phyloP scores from a whole-genome alignment of 1,140 invertebrate species.

The Nasonia longicornis region DNA sequence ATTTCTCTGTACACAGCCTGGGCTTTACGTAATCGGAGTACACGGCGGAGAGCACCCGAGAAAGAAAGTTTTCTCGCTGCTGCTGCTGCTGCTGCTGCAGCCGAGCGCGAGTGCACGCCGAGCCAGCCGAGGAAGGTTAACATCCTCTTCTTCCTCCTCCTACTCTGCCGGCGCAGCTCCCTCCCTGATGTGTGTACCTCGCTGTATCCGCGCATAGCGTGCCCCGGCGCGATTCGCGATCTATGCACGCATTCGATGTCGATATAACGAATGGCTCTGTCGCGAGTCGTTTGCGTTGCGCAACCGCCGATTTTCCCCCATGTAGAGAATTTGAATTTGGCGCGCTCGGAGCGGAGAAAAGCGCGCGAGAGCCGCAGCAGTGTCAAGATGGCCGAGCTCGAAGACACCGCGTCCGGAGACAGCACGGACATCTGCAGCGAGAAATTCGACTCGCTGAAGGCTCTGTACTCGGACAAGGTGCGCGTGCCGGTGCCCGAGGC shows the following conservation, averaged over 20 bases:
- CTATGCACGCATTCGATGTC: neutral
- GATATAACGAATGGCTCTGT: neutral
- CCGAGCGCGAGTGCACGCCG: neutral
- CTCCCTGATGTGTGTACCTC: neutral
- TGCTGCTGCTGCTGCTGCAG: neutral
- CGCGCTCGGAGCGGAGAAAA: neutral
- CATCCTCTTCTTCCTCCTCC: slow-evolving; percentile 54
- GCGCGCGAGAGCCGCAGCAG: neutral
- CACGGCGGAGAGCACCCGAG: slow-evolving; percentile 9
- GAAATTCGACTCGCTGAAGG: slow-evolving; percentile 77
- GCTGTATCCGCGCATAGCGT: neutral
- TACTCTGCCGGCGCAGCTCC: neutral
- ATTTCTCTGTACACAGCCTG: slow-evolving; percentile 32
- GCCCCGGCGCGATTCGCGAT: neutral
- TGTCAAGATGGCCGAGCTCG: slow-evolving; percentile 56
- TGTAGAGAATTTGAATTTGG: slow-evolving; percentile 7
- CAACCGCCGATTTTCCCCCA: neutral
- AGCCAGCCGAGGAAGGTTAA: slow-evolving; percentile 56
- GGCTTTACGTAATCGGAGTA: slow-evolving; percentile 59
- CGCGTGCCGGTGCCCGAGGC: slow-evolving; percentile 70
- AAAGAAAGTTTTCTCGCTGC: slow-evolving; percentile 55
- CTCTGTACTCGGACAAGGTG: slow-evolving; percentile 72
- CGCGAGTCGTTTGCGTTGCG: neutral
- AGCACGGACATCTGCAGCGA: slow-evolving; percentile 75
- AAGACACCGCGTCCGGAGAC: slow-evolving; percentile 64